Percentiles rank a stretch among this genome's conserved stretches.
Conservation (phyloP, 2,113 vertebrate genomes). For the Proteles cristata region DNA sequence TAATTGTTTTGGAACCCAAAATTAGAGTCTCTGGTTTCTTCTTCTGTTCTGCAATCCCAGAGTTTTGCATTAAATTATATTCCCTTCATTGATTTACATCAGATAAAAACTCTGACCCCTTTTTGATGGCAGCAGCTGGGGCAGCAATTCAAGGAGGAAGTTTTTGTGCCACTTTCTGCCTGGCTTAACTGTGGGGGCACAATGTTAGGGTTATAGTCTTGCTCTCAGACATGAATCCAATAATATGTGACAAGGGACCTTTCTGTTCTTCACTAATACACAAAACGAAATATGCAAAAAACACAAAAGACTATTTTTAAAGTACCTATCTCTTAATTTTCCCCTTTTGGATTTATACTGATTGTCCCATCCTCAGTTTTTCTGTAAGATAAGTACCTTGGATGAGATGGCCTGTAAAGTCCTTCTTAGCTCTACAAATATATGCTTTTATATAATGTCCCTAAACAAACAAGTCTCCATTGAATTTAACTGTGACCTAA, state of each 20-base stretch:
- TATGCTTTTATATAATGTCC: background rate
- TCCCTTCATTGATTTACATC: constrained; percentile 72
- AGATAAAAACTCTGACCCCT: constrained; percentile 67
- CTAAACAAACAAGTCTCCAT: background rate
- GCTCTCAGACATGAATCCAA: background rate
- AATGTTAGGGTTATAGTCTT: background rate
- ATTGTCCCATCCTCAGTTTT: background rate
- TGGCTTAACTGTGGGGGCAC: background rate
- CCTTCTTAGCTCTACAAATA: background rate
- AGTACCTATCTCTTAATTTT: background rate
- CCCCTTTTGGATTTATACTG: background rate
- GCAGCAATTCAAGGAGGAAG: constrained; percentile 27
- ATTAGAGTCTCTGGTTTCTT: constrained; percentile 76
- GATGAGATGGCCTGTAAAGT: background rate
- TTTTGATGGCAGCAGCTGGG: constrained; percentile 71
- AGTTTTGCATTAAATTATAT: constrained; percentile 74
- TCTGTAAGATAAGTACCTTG: background rate
- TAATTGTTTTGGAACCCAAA: constrained; percentile 72
- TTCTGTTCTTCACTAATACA: background rate
- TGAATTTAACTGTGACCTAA: background rate
- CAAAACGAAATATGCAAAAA: background rate
- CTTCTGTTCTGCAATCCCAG: constrained; percentile 57
- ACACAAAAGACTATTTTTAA: background rate
- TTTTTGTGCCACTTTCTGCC: background rate
- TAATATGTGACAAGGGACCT: background rate